Conservation (phyloP, 2,113 vertebrate species). For the Gavia stellata region DNA sequence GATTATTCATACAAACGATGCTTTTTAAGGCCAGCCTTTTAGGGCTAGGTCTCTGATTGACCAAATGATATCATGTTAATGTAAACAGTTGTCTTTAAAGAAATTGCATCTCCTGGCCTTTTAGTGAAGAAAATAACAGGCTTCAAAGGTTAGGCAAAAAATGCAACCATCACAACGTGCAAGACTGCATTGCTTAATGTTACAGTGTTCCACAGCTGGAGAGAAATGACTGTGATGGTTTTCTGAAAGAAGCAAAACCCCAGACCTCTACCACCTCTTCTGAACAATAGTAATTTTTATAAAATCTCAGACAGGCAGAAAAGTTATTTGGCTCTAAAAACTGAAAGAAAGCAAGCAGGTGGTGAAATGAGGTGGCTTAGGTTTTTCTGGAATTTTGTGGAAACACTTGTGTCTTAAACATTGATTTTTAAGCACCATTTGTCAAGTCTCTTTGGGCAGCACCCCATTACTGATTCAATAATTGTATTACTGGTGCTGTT, state of each 20-base stretch:
- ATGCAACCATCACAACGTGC: neutral
- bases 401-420: neutral
- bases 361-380: neutral
- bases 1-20: neutral
- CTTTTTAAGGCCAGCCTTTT: neutral
- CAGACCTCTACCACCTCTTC: neutral
- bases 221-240: neutral
- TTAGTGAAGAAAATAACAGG: neutral
- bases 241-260: neutral
- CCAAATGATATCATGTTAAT: neutral
- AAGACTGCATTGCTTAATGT: neutral
- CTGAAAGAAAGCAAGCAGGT: neutral
- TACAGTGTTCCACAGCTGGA: neutral
- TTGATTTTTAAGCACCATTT: neutral
- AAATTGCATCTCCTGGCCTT: neutral
- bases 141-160: neutral
- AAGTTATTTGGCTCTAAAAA: neutral
- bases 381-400: neutral
- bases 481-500: neutral
- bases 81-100: neutral
- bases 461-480: neutral
- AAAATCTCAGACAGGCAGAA: neutral
- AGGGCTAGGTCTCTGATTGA: neutral
- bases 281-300: neutral
- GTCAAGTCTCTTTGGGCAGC: neutral